Conservation (phyloP, 2,888 invertebrate species). For the Lasioglossum morio region DNA sequence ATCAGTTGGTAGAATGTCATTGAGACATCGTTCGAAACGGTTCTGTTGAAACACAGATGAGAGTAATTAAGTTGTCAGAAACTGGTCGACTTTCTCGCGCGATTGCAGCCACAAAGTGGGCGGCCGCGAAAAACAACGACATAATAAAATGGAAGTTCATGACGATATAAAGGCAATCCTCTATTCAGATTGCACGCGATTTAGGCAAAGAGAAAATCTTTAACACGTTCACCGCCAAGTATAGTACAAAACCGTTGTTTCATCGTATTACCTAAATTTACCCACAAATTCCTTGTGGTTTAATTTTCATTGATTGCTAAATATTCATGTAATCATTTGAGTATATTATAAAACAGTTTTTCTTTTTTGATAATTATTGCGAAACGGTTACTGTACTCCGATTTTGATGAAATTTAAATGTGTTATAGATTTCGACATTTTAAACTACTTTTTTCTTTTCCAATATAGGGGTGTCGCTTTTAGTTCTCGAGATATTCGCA, state of each 20-base stretch:
- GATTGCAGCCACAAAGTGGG: not conserved
- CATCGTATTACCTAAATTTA: too few relatives aligned
- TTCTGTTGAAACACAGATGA: not conserved
- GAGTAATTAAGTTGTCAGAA: constrained; percentile 5
- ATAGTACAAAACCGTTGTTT: not conserved
- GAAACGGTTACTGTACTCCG: too few relatives aligned
- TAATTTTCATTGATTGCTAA: too few relatives aligned
- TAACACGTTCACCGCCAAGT: not conserved
- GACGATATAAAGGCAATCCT: not conserved
- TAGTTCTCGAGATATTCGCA: too few relatives aligned
- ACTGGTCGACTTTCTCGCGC: not conserved
- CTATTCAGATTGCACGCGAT: not conserved
- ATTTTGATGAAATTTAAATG: too few relatives aligned
- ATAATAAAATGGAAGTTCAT: not conserved
- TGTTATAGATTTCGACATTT: too few relatives aligned
- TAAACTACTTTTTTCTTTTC: too few relatives aligned
- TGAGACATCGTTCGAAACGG: not conserved
- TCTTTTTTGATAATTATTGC: too few relatives aligned
- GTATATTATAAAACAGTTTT: too few relatives aligned
- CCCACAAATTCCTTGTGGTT: too few relatives aligned
- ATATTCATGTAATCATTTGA: too few relatives aligned
- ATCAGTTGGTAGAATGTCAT: not conserved
- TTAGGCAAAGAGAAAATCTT: not conserved
- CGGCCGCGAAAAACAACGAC: not conserved
- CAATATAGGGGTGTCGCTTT: too few relatives aligned